Evolutionary conservation across 2,797 vertebrate species (phyloP), one percentile per base, ranked within the genome.

Genomic region (Neoniphon sammara): DNA sequence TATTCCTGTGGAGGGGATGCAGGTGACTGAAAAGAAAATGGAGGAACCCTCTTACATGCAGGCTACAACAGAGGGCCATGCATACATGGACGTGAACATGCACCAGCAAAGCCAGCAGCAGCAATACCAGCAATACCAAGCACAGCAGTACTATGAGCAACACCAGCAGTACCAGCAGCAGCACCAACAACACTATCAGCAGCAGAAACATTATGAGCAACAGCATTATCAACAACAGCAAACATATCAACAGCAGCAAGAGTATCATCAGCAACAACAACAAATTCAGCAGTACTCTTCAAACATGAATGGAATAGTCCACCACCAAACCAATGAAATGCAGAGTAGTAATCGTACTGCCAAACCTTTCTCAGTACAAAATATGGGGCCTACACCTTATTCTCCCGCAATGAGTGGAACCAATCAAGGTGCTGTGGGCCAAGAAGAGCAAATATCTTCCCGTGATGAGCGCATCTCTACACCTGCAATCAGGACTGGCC

Each of bases 391-490:
- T 1, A 76, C 91, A 30, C 92, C 94, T 31, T 97, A 95, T 93
- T 93, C 94, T 76, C 90, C 96, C 0, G 34, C 86, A 27, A 82
- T 92, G 66, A 94, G 83, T 73, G 46, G 94, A 82, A 84, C 90
- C 8, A 96, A 92, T 76, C 95, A 95, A 70, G 96, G 96, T 66
- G 92, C 84, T 61, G 66, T 81, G 0, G 94, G 95, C 55, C 91
- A 95, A 66, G 93, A 94, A 0, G 98, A 99, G 83, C 94, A 94
- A 78, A 97, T 99, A 68, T 97, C 98, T 0, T 98, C 98, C 62
- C 94, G 98, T 23, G 98, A 99, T 61, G 97, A 99, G 77, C 94
- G 98, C 71, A 99, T 99, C 78, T 93, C 97, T 0, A 96, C 97
- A 68, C 98, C 98, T 15, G 98, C 98, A 17, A 97, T 95, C 73